Conservation (phyloP, 2,113 vertebrate species). For the Dromaius novaehollandiae region DNA sequence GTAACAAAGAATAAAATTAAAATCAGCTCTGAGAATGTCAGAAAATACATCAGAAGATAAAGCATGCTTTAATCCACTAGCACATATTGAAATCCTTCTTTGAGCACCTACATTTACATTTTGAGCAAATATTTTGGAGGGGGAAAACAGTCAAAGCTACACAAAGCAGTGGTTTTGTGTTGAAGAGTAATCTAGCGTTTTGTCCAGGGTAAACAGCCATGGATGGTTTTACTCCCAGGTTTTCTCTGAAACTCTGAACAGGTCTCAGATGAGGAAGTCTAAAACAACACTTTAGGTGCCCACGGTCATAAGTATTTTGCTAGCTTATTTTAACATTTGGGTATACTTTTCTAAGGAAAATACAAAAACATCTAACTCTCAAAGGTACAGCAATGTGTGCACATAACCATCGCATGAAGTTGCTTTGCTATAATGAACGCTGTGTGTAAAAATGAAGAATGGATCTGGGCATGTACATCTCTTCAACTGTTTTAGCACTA, state of each 20-base stretch:
- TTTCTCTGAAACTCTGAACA: background rate
- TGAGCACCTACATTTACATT: background rate
- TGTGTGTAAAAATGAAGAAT: background rate
- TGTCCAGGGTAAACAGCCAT: too few species aligned
- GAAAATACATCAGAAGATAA: background rate
- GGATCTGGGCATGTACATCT: background rate
- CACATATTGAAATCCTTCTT: background rate
- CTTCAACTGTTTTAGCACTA: background rate
- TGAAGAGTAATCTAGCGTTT: background rate
- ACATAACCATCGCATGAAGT: fast-evolving
- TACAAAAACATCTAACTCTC: background rate
- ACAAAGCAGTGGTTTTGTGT: background rate
- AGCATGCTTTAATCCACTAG: background rate
- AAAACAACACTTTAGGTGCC: background rate
- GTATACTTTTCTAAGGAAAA: background rate
- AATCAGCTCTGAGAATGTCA: background rate
- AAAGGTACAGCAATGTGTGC: too few species aligned
- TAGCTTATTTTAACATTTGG: background rate
- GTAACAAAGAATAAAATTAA: background rate
- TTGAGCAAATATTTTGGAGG: background rate
- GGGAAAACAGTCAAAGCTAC: background rate
- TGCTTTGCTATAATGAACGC: background rate
- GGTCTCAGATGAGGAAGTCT: background rate
- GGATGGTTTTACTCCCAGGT: background rate
- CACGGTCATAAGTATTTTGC: background rate